Evolutionary conservation across 37 sponge, comb jelly and placozoan species (phyloP), one percentile per base, ranked within the genome.

Genomic region (Hormiphora californensis): DNA sequence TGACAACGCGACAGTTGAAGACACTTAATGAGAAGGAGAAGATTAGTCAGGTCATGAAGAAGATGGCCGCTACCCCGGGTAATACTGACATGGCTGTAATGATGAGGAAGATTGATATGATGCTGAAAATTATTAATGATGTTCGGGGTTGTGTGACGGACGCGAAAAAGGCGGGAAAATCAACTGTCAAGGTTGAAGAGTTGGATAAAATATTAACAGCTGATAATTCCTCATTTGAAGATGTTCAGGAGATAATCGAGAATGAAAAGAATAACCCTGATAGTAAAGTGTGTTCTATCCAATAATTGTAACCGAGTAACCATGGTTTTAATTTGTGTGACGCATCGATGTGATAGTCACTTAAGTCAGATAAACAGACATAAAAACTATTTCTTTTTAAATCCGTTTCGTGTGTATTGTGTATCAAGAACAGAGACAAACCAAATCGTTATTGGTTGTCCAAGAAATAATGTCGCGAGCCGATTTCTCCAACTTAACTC

Each of bases 1-100:
- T 73, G 55, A 54, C 86, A 3, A 88, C 89, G 22, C 51, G 39
- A 31, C 41, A 88, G 43, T 30, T 88, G 34, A 54, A 65, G 15
- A 25, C 49, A 54, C 34, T 32, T 8, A 63, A 88, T n/a, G 46
- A 54, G 5, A 54, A 54, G 73, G 62, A 88, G 54, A 55, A 86
- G 40, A 2, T 55, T 34, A 54, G 35, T 44, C 27, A 40, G 19
- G 37, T 37, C 57, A 86, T 86, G 62, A 86, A 86, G 39, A 57
- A 57, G 37, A 33, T 55, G 27, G 39, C 37, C 36, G 86, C 55
- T 55, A 49, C 5, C 25, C 54, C 49, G 25, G 86, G 81, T 21
- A 36, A 40, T 15, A 1, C 43, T 15, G 81, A 73, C 22, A 5
- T 73, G 9, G 81, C 46, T 9, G 44, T 36, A 25, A 28, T 46